A percentile compares a stretch with the other conserved stretches of the same genome.
Conservation (phyloP, 2,113 vertebrate species). For the Tinamus guttatus region DNA sequence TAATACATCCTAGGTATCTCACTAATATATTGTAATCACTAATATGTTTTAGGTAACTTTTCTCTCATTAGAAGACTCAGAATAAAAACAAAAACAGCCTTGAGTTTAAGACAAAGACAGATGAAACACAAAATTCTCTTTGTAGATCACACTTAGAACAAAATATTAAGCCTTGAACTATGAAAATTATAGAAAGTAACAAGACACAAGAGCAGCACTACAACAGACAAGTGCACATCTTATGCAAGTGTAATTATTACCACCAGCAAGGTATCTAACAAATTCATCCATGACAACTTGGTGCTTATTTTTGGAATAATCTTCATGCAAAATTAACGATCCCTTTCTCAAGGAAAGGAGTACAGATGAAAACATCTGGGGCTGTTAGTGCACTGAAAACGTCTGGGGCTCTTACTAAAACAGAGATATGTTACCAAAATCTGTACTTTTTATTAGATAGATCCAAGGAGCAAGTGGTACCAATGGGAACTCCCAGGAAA, state of each 20-base stretch:
- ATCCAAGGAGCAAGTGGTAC: not conserved
- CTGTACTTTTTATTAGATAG: not conserved
- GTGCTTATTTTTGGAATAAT: not conserved
- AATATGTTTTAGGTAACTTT: not conserved
- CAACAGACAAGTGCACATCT: not conserved
- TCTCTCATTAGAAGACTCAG: not conserved
- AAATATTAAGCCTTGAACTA: not conserved
- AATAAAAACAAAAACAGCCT: not conserved
- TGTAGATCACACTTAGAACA: not conserved
- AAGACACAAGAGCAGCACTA: not conserved
- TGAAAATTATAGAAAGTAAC: not conserved
- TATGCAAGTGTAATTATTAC: not conserved
- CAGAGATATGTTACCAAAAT: not conserved
- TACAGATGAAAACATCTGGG: not conserved
- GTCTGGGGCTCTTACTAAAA: not conserved
- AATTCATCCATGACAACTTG: not conserved
- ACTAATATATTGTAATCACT: not conserved
- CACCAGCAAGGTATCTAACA: not conserved
- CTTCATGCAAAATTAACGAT: not conserved
- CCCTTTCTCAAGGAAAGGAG: not conserved
- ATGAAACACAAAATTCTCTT: accelerated
- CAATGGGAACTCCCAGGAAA: not conserved
- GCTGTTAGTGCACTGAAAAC: not conserved
- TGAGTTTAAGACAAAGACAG: not conserved
- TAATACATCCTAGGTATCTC: not conserved